Evolutionary conservation across 2,113 vertebrate genomes (phyloP).

Genomic region (Gymnarchus niloticus): DNA sequence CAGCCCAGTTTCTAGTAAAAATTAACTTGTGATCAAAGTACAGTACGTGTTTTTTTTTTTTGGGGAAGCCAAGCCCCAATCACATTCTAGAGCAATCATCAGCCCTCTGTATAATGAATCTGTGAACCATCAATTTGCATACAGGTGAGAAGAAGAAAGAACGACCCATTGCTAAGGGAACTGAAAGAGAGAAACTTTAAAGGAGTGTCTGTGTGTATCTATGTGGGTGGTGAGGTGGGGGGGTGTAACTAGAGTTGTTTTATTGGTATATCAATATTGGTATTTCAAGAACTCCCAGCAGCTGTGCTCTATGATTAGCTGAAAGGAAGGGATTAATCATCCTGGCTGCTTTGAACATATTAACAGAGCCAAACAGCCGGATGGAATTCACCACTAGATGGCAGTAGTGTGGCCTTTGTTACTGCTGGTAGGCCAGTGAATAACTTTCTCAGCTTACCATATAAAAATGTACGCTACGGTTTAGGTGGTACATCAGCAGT

Average conservation of each 20-base stretch:
- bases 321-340: slow-evolving; percentile 27
- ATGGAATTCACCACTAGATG: slow-evolving; percentile 44
- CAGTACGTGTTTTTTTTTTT: slow-evolving; percentile 60
- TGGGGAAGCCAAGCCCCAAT: slow-evolving; percentile 49
- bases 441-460: background rate
- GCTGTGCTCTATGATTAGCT: slow-evolving; percentile 31
- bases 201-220: slow-evolving; percentile 21
- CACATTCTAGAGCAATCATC: slow-evolving; percentile 40
- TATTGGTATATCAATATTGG: slow-evolving; percentile 39
- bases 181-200: background rate
- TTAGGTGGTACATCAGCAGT: background rate
- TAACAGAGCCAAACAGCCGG: background rate
- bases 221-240: slow-evolving; percentile 23
- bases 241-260: slow-evolving; percentile 9
- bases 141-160: slow-evolving; percentile 57
- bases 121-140: slow-evolving; percentile 52
- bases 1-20: slow-evolving; percentile 53
- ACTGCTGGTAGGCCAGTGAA: background rate
- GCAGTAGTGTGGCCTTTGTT: slow-evolving; percentile 46
- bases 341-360: slow-evolving; percentile 8
- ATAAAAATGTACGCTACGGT: background rate
- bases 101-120: slow-evolving; percentile 50
- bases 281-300: slow-evolving; percentile 38
- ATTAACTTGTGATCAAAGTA: slow-evolving; percentile 62
- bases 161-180: background rate